phyloP scores from a whole-genome alignment of 2,888 invertebrate genomes.

The Charanyca ferruginea region DNA sequence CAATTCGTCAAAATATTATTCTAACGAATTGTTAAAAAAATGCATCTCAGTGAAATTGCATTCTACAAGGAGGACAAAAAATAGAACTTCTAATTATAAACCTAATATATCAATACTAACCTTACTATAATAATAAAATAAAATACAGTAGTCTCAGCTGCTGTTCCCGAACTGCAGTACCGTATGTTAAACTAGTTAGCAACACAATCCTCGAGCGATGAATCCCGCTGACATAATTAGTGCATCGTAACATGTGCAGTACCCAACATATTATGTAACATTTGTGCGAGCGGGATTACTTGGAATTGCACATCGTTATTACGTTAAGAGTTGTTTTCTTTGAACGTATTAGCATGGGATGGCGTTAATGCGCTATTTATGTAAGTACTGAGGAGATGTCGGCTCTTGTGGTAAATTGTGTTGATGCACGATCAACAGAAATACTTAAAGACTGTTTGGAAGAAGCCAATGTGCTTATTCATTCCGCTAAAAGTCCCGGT shows the following conservation, averaged over 20 bases:
- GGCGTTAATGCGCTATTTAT: neutral
- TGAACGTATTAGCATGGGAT: slow-evolving; percentile 9
- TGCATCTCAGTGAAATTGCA: no score
- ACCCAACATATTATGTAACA: slow-evolving; percentile 30
- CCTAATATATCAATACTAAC: neutral
- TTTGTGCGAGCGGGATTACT: slow-evolving; percentile 29
- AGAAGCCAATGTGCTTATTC: no score
- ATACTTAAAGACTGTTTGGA: no score
- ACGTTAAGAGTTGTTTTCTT: slow-evolving; percentile 24
- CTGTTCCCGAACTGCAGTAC: slow-evolving; percentile 18
- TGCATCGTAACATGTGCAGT: slow-evolving; percentile 40
- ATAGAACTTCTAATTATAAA: neutral
- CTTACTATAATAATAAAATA: neutral
- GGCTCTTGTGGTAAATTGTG: neutral
- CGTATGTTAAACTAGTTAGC: slow-evolving; percentile 45
- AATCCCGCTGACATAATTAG: slow-evolving; percentile 57
- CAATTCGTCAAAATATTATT: no score
- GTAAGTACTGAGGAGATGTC: no score
- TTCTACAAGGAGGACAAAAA: no score
- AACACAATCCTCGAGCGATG: slow-evolving; percentile 49
- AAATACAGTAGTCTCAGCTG: slow-evolving; percentile 1
- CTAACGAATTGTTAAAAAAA: no score
- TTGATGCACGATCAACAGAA: no score
- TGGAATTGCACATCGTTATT: slow-evolving; percentile 34
- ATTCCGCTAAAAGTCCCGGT: no score